Percentiles rank a stretch among this genome's conserved stretches.
phyloP scores from a whole-genome alignment of 1,140 invertebrate genomes.

The Eriosoma lanigerum region DNA sequence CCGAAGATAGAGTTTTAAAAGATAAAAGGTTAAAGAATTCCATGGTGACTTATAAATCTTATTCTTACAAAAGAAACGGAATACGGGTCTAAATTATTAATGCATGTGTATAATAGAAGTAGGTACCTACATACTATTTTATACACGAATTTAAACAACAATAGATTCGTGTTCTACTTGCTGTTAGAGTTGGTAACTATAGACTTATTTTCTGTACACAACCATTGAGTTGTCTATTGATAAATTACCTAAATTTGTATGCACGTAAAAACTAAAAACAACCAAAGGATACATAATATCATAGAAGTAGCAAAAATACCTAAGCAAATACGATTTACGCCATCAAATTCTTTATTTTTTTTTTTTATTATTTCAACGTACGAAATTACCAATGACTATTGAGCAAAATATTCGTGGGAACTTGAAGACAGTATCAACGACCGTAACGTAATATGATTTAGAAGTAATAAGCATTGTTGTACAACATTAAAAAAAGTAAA shows the following conservation, averaged over 20 bases:
- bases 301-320: neutral
- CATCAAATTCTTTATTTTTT: neutral
- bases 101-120: neutral
- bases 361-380: neutral
- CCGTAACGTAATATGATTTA: constrained; percentile 28
- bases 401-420: constrained; percentile 27
- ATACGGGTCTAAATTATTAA: constrained; percentile 20
- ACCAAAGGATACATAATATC: neutral
- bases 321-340: neutral
- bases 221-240: constrained; percentile 4
- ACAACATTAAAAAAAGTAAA: too few species aligned
- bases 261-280: neutral
- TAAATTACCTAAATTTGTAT: constrained; percentile 21
- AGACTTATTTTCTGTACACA: too few species aligned
- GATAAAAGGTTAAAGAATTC: constrained; percentile 7
- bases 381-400: neutral
- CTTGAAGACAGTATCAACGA: neutral
- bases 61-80: constrained; percentile 1
- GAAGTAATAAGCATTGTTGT: too few species aligned
- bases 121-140: neutral
- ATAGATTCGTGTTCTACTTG: neutral
- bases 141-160: constrained; percentile 8
- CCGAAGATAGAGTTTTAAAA: too few species aligned
- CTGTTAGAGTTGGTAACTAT: too few species aligned
- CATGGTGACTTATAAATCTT: constrained; percentile 11